Base-by-base conservation (phyloP, 2,888 invertebrate genomes). In the Lasioglossum vierecki region DNA sequence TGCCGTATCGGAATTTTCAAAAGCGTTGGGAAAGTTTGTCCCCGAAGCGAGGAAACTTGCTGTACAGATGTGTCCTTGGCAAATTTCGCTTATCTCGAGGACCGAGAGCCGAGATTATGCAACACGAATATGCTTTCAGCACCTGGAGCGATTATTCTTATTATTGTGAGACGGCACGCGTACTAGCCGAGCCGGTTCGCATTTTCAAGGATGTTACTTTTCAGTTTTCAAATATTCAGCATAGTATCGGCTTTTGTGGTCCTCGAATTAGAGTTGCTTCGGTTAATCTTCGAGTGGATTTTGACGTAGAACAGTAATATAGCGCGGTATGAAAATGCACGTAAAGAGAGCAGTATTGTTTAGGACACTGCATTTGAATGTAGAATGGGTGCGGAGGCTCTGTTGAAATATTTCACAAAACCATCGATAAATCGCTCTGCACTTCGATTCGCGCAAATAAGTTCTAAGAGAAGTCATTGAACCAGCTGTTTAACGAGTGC, bases 101-200 rank as follows among this genome's bases (percentile, higher is more conserved):
- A 35, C 1, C 35, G 35, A 6, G 30, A 5, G 2, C 46, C 22
- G 26, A 53, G 39, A 57, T 74, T 74, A 57, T 22, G 35, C 15
- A 74, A 74, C 18, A 57, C 35, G n/a, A 74, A 4, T 71, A 71
- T 66, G 66, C 71, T 71, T 44, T 71, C 15, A 71, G 26, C 15
- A 18, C 44, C n/a, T 66, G 35, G 8, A 35, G 30, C 30, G 66
- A 66, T 35, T 6, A 66, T 66, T 13, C 30, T 35, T 35, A 35
- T 63, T 30, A 30, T 63, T 63, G 13, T 15, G n/a, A 30, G 15
- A 63, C 5, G 15, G 5, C 15, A 15, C 30, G 6, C 63, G 30
- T 5, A 4, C 15, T 15, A 63, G 26, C 2, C 6, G 63, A 30
- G 30, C 30, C 15, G 30, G 5, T 60, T 60, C 13, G 2, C 9